A percentile compares a stretch with the other conserved stretches of the same genome.
Evolutionary conservation across 92 coral and sea anemone species (phyloP).

Genomic region (Epizoanthus rinbou): DNA sequence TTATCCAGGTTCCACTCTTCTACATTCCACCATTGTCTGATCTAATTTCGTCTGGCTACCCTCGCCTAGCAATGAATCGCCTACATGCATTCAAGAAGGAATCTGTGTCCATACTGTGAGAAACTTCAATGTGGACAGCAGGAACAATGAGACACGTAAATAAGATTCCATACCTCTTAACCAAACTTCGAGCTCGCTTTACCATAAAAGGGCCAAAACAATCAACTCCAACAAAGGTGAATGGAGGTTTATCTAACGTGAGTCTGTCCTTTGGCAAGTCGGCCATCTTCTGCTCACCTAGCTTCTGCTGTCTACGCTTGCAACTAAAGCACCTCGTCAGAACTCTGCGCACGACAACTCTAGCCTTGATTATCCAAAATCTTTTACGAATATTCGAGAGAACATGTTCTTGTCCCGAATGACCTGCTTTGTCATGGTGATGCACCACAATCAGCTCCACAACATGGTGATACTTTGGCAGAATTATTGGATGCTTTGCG

Average conservation of each 20-base stretch:
- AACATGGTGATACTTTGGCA: constrained; percentile 57
- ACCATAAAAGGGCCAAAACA: constrained; percentile 39
- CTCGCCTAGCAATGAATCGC: no score
- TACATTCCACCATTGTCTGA: no score
- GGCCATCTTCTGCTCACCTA: constrained; percentile 11
- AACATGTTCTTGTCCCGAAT: constrained; percentile 50
- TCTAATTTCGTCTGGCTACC: no score
- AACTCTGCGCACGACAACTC: constrained; percentile 46
- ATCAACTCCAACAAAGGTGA: constrained; percentile 48
- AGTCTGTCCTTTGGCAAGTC: constrained; percentile 36
- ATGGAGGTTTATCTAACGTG: constrained; percentile 48
- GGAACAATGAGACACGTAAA: no score
- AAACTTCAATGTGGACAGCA: no score
- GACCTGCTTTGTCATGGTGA: constrained; percentile 47
- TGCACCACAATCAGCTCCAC: constrained; percentile 39
- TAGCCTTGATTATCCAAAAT: constrained; percentile 52
- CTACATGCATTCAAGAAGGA: no score
- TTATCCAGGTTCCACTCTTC: no score
- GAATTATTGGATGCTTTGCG: constrained; percentile 52
- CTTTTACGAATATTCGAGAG: constrained; percentile 33
- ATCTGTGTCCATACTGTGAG: no score
- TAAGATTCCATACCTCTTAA: not conserved
- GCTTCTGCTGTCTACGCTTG: constrained; percentile 39
- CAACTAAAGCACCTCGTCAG: constrained; percentile 50
- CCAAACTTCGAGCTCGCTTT: not conserved